These are phyloP conservation scores for Alethe diademata DNA, from an alignment of 2,113 vertebrate genomes.

Conservation along the genomic window DNA sequence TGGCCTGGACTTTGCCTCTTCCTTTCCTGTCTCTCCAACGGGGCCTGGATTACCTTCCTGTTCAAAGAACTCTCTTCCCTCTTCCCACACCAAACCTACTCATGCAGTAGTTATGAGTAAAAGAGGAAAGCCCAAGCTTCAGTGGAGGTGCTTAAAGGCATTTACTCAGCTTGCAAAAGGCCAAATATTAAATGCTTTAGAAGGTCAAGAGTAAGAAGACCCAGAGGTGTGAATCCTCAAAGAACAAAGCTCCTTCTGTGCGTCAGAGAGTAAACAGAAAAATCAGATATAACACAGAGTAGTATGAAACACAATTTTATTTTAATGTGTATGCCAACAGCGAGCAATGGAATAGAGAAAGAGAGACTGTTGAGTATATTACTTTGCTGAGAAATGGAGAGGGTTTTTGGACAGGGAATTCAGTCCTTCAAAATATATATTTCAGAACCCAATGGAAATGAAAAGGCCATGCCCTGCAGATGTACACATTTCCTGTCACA, in stretches of 20 bases:
- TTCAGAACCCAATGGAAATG: background rate
- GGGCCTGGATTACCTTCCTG: background rate
- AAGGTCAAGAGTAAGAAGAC: background rate
- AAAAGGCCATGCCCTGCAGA: background rate
- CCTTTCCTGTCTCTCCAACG: fast-evolving
- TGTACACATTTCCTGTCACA: background rate
- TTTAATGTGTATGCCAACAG: background rate
- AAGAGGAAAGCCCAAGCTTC: background rate
- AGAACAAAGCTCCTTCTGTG: background rate
- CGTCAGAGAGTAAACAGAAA: background rate
- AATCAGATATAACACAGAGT: background rate
- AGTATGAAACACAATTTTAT: background rate
- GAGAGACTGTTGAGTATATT: background rate
- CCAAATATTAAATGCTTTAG: background rate
- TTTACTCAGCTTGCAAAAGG: background rate
- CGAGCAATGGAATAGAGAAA: background rate
- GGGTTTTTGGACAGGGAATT: background rate
- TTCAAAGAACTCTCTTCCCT: background rate
- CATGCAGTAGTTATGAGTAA: fast-evolving
- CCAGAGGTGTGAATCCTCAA: background rate
- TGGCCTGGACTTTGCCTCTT: fast-evolving
- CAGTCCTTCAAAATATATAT: background rate
- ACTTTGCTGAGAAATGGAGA: background rate
- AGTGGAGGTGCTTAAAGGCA: background rate
- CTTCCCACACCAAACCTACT: background rate